Conservation (phyloP, 2,113 vertebrate genomes). For the Illadopsis cleaveri region DNA sequence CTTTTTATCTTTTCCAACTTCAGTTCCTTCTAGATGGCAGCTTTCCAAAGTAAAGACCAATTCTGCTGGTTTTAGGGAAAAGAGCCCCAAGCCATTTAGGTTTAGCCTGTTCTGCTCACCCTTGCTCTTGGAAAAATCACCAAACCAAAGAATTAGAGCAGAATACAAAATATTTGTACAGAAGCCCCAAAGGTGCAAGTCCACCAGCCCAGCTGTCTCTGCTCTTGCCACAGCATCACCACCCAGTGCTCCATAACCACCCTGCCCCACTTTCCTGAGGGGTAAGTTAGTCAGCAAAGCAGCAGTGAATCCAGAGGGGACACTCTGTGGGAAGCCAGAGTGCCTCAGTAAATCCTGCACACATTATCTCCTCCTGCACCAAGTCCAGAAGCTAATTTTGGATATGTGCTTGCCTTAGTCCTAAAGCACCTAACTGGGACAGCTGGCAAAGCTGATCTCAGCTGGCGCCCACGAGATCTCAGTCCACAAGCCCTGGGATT, state of each 20-base stretch:
- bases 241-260: accelerated
- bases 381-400: not conserved
- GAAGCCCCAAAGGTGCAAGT: not conserved
- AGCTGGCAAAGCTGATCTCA: not conserved
- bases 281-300: not conserved
- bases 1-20: not conserved
- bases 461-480: not conserved
- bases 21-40: not conserved
- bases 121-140: not conserved
- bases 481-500: not conserved
- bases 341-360: not conserved
- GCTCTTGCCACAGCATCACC: not conserved
- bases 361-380: accelerated
- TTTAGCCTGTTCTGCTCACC: not conserved
- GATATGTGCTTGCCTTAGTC: not conserved
- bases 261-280: not conserved
- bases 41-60: not conserved
- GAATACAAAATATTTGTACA: not conserved
- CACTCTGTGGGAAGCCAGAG: not conserved
- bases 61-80: not conserved
- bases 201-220: not conserved
- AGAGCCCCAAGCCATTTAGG: not conserved
- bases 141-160: not conserved
- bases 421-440: not conserved
- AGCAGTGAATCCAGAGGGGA: accelerated